Conservation (phyloP, 2,113 vertebrate species). For the Suncus etruscus region DNA sequence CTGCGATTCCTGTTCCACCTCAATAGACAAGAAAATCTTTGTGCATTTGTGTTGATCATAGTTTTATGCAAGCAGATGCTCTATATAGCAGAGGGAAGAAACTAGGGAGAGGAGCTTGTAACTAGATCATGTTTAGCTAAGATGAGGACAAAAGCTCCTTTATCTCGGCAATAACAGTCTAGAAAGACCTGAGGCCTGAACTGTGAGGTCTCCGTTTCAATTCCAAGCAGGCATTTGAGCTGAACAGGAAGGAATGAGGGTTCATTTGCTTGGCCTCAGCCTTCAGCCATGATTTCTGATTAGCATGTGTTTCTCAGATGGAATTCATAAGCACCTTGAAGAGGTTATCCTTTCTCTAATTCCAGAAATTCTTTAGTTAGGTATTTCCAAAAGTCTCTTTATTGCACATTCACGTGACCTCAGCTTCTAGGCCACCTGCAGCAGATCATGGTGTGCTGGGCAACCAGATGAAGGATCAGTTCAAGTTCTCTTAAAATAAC, state of each 20-base stretch:
- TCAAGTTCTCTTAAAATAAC: constrained; percentile 65
- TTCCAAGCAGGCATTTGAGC: constrained; percentile 43
- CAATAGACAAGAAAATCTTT: constrained; percentile 59
- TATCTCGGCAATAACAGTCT: constrained; percentile 28
- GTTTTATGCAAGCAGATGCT: constrained; percentile 69
- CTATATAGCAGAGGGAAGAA: constrained; percentile 10
- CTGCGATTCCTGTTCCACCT: constrained; percentile 26
- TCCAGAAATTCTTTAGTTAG: constrained; percentile 69
- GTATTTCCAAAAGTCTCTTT: constrained; percentile 65
- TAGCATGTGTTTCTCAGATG: neutral
- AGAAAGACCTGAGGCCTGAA: neutral
- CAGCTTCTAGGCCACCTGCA: neutral
- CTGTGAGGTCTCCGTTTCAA: constrained; percentile 30
- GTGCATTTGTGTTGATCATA: constrained; percentile 55
- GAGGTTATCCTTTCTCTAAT: constrained; percentile 66
- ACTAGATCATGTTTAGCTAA: constrained; percentile 59
- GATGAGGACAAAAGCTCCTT: constrained; percentile 70
- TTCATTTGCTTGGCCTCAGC: neutral
- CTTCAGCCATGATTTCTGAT: constrained; percentile 4
- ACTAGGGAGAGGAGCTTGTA: constrained; percentile 29
- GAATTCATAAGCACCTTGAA: neutral
- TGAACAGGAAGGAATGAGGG: constrained; percentile 57
- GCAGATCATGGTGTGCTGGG: neutral
- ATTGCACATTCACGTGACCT: constrained; percentile 45
- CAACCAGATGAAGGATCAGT: neutral